These are phyloP conservation scores for Gasterosteus nipponicus DNA, from an alignment of 2,113 vertebrate genomes.

Conservation along the genomic window DNA sequence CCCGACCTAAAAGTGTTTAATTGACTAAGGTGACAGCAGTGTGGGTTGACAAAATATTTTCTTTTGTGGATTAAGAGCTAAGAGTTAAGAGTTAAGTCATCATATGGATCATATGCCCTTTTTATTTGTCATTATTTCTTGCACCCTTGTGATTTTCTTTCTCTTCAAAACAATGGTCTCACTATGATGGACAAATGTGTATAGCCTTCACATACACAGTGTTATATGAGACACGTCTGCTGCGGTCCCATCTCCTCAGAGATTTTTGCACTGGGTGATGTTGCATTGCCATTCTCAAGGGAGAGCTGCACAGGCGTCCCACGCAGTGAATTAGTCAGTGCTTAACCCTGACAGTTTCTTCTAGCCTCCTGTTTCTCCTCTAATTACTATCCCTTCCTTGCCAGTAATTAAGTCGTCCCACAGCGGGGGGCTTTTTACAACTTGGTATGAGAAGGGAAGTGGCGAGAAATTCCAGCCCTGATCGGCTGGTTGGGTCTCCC, in stretches of 20 bases:
- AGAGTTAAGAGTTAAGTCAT: not conserved
- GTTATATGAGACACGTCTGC: conserved; percentile 25
- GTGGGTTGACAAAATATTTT: not conserved
- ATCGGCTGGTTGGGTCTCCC: conserved; percentile 55
- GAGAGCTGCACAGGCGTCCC: conserved; percentile 65
- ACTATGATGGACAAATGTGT: not conserved
- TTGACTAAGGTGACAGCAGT: not conserved
- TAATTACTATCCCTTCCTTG: conserved; percentile 80
- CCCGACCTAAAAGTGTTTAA: not conserved
- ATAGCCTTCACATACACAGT: conserved; percentile 2
- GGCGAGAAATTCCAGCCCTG: conserved; percentile 58
- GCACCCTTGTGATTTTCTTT: not conserved
- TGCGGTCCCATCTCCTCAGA: conserved; percentile 37
- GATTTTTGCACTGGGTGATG: conserved; percentile 57
- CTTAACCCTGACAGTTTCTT: conserved; percentile 83
- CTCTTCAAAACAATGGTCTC: not conserved
- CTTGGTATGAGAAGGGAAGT: conserved; percentile 65
- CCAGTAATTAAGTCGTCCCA: conserved; percentile 79
- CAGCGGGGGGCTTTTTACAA: conserved; percentile 76
- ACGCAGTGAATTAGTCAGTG: conserved; percentile 80
- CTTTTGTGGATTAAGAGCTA: not conserved
- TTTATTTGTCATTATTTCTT: not conserved
- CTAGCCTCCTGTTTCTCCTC: conserved; percentile 76
- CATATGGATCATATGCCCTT: not conserved
- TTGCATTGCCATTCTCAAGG: conserved; percentile 59